Percentiles rank a stretch among this genome's conserved stretches.
Conservation (phyloP, 2,113 vertebrate species). For the Mola mola region DNA sequence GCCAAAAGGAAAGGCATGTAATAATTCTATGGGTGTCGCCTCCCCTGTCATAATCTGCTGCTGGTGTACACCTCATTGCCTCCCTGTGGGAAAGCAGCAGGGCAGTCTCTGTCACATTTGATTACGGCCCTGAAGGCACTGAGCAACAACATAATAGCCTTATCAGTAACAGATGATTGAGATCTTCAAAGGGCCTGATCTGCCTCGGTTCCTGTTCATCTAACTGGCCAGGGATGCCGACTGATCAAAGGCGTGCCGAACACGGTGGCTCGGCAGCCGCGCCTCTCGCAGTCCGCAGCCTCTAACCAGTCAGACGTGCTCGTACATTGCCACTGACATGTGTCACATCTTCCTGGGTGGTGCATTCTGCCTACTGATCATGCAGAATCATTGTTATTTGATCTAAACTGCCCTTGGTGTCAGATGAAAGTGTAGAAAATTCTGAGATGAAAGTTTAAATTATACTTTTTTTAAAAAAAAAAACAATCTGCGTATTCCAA, state of each 20-base stretch:
- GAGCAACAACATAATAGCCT: slow-evolving; percentile 75
- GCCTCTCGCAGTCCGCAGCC: slow-evolving; percentile 35
- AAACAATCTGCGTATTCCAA: no score
- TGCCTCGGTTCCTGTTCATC: slow-evolving; percentile 65
- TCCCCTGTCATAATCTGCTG: slow-evolving; percentile 52
- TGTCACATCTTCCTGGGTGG: slow-evolving; percentile 66
- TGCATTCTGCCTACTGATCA: slow-evolving; percentile 64
- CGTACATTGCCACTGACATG: slow-evolving; percentile 68
- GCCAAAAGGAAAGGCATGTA: slow-evolving; percentile 59
- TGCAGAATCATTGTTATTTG: slow-evolving; percentile 46
- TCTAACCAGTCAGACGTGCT: not conserved
- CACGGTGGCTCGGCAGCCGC: slow-evolving; percentile 44
- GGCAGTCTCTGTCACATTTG: slow-evolving; percentile 70
- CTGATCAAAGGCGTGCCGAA: slow-evolving; percentile 78
- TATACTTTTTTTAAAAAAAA: no score
- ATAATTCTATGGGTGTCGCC: slow-evolving; percentile 46
- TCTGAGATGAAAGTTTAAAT: slow-evolving; percentile 14
- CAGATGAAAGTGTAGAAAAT: slow-evolving; percentile 48
- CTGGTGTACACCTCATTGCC: slow-evolving; percentile 60
- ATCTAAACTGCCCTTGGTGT: slow-evolving; percentile 62
- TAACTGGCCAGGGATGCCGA: slow-evolving; percentile 53
- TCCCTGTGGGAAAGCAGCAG: slow-evolving; percentile 61
- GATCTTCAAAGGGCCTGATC: slow-evolving; percentile 78
- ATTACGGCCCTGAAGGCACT: slow-evolving; percentile 76
- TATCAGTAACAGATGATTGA: slow-evolving; percentile 79